phyloP scores from a whole-genome alignment of 2,113 vertebrate genomes.

The Pavo muticus region DNA sequence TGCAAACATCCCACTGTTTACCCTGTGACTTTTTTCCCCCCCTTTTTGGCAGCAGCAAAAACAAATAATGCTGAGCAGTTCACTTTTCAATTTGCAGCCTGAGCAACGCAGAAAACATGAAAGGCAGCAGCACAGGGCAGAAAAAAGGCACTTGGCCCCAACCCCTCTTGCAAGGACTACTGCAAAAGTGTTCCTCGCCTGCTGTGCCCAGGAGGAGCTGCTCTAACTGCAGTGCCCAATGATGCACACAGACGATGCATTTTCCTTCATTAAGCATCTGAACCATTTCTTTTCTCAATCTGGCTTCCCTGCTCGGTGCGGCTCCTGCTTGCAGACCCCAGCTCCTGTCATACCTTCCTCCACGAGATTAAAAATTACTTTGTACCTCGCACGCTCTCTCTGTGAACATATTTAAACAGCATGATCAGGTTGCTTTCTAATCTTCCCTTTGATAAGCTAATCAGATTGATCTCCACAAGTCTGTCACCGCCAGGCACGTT shows the following conservation, averaged over 20 bases:
- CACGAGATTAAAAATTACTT: background rate
- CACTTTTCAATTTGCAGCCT: background rate
- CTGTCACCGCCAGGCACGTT: conserved; percentile 9
- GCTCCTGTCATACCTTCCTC: conserved; percentile 12
- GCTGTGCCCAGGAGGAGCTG: fast-evolving
- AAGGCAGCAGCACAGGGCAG: background rate
- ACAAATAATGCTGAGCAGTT: conserved; percentile 35
- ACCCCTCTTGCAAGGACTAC: background rate
- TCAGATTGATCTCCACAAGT: conserved; percentile 50
- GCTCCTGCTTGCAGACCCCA: background rate
- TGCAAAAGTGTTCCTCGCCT: background rate
- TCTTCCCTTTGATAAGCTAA: conserved; percentile 51
- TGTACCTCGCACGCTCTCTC: background rate
- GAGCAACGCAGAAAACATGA: background rate
- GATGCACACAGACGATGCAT: background rate
- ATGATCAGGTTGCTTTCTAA: conserved; percentile 29
- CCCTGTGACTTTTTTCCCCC: background rate
- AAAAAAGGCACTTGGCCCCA: background rate
- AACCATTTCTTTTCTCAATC: background rate
- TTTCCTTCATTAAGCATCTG: background rate
- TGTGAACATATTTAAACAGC: conserved; percentile 46
- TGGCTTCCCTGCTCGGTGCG: background rate
- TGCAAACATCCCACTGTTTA: conserved; percentile 70
- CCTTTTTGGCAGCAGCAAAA: conserved; percentile 53
- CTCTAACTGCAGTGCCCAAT: fast-evolving